Percentiles rank a stretch among this genome's conserved stretches.
Evolutionary conservation across 2,113 vertebrate genomes (phyloP).

Genomic region (Phaethornis superciliosus): DNA sequence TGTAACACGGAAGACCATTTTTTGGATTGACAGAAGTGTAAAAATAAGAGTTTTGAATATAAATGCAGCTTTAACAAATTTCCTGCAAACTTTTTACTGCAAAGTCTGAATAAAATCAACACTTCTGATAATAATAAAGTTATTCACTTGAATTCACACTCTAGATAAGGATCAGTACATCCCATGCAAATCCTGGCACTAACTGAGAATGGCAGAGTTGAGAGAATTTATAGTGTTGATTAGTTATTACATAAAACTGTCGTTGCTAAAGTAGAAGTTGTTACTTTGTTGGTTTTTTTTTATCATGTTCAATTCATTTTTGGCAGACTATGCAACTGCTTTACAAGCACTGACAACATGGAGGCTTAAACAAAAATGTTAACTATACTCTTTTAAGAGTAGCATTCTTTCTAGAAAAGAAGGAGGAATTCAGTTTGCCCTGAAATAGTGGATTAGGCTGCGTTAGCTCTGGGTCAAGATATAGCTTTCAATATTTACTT

Average conservation of each 20-base stretch:
- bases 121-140: neutral
- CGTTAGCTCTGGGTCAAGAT: neutral
- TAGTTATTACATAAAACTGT: neutral
- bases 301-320: neutral
- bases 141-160: neutral
- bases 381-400: neutral
- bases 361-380: neutral
- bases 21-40: neutral
- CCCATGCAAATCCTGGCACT: neutral
- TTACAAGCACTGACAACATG: neutral
- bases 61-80: neutral
- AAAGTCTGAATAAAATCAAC: constrained; percentile 20
- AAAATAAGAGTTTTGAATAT: neutral
- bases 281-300: neutral
- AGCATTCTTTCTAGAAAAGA: neutral
- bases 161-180: neutral
- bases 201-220: neutral
- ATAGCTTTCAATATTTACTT: constrained; percentile 19
- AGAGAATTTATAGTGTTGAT: neutral
- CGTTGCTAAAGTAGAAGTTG: neutral
- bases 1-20: neutral
- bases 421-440: neutral
- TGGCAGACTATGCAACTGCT: neutral
- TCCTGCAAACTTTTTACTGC: neutral
- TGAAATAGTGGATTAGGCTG: neutral